A percentile compares a stretch with the other conserved stretches of the same genome.
These are phyloP conservation scores for Heteropelma amictum DNA, from an alignment of 2,888 invertebrate species.

Conservation along the genomic window DNA sequence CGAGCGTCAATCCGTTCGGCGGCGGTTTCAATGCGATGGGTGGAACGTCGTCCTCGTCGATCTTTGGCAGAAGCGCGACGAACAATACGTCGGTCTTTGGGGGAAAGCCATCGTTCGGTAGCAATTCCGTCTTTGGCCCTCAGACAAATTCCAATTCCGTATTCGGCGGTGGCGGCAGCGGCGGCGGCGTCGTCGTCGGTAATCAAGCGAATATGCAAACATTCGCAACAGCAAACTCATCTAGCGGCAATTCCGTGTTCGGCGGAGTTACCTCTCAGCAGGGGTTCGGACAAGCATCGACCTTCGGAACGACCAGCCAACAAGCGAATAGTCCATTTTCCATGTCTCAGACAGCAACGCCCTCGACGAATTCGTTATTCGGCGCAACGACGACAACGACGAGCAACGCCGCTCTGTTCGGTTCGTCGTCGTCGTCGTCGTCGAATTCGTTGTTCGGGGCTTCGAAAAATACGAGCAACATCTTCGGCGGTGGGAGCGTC, in stretches of 20 bases:
- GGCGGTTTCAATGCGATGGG: slow-evolving; percentile 57
- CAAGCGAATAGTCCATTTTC: slow-evolving; percentile 63
- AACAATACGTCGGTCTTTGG: slow-evolving; percentile 66
- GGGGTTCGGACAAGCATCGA: slow-evolving; percentile 60
- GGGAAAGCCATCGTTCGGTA: slow-evolving; percentile 67
- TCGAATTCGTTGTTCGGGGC: too few relatives aligned
- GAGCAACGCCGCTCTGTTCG: slow-evolving; percentile 56
- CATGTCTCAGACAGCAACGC: slow-evolving; percentile 63
- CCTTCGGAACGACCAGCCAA: slow-evolving; percentile 61
- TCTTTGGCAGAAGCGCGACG: slow-evolving; percentile 63
- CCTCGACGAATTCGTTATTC: slow-evolving; percentile 51
- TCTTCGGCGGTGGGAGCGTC: slow-evolving; percentile 46
- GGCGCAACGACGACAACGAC: not conserved
- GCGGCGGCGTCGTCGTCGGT: slow-evolving; percentile 31
- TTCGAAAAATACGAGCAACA: too few relatives aligned
- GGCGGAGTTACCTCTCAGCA: slow-evolving; percentile 22
- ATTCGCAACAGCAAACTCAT: slow-evolving; percentile 29
- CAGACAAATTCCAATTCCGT: slow-evolving; percentile 56
- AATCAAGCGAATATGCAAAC: slow-evolving; percentile 33
- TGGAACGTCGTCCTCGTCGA: slow-evolving; percentile 59
- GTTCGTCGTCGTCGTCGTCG: slow-evolving; percentile 53
- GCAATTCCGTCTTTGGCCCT: slow-evolving; percentile 62
- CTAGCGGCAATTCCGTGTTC: slow-evolving; percentile 33
- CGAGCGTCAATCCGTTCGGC: slow-evolving; percentile 64
- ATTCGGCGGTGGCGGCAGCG: slow-evolving; percentile 45